Percentiles rank a stretch among this genome's conserved stretches.
These are phyloP conservation scores for Anoplopoma fimbria DNA, from an alignment of 2,113 vertebrate genomes.

Conservation along the genomic window DNA sequence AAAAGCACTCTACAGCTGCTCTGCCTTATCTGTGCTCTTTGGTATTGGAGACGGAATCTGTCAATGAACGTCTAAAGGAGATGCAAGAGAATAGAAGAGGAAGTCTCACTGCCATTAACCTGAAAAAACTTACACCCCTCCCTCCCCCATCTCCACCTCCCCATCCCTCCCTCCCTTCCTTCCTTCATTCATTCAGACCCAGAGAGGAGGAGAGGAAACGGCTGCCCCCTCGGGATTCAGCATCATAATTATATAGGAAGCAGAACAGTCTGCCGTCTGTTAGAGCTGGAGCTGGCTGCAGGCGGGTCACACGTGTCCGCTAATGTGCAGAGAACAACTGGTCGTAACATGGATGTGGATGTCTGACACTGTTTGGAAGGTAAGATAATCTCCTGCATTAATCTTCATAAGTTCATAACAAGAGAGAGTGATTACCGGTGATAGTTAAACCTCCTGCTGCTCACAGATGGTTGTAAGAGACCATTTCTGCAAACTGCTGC, in stretches of 20 bases:
- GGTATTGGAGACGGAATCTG: slow-evolving; percentile 13
- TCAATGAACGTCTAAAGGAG: slow-evolving; percentile 50
- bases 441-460: slow-evolving; percentile 19
- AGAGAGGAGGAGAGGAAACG: slow-evolving; percentile 65
- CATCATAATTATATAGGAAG: slow-evolving; percentile 72
- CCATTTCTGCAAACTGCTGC: slow-evolving; percentile 2
- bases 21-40: slow-evolving; percentile 29
- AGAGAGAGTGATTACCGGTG: background rate
- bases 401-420: slow-evolving; percentile 26
- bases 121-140: slow-evolving; percentile 19
- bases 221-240: slow-evolving; percentile 63
- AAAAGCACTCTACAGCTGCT: slow-evolving; percentile 35
- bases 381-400: slow-evolving; percentile 50
- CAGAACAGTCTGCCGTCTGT: slow-evolving; percentile 56
- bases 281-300: slow-evolving; percentile 49
- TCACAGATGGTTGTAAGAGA: background rate
- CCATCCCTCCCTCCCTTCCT: slow-evolving; percentile 26
- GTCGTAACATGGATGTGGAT: slow-evolving; percentile 37
- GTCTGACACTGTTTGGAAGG: slow-evolving; percentile 58
- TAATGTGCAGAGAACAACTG: slow-evolving; percentile 17
- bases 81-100: slow-evolving; percentile 26
- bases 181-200: slow-evolving; percentile 44
- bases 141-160: slow-evolving; percentile 9
- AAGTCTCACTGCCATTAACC: slow-evolving; percentile 45
- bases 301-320: slow-evolving; percentile 12